phyloP scores from a whole-genome alignment of 2,113 vertebrate genomes.

The Pavo muticus region DNA sequence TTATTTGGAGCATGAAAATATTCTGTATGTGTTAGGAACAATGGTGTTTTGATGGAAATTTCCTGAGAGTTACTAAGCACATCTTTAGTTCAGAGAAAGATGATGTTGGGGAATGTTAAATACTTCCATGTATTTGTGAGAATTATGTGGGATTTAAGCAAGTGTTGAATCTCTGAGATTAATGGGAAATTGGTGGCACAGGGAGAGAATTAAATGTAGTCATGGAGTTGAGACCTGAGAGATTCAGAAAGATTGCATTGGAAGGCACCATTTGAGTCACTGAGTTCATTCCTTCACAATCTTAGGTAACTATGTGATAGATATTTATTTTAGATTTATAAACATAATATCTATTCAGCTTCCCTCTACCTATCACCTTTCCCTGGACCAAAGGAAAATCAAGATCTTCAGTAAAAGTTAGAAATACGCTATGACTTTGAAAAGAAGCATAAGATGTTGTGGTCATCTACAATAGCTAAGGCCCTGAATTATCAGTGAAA shows the following conservation, averaged over 20 bases:
- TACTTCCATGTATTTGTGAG: background rate
- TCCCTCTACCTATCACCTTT: background rate
- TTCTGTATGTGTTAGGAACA: background rate
- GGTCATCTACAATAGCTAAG: background rate
- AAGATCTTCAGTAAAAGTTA: background rate
- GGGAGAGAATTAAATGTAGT: constrained; percentile 6
- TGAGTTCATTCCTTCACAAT: background rate
- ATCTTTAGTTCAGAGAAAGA: constrained; percentile 3
- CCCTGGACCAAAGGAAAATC: background rate
- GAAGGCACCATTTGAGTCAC: background rate
- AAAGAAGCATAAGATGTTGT: background rate
- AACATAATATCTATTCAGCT: background rate
- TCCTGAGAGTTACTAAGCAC: background rate
- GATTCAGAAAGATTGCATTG: background rate
- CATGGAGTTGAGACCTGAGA: background rate
- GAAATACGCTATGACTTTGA: background rate
- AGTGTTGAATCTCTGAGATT: constrained; percentile 29
- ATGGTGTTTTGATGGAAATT: constrained; percentile 15
- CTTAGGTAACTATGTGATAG: background rate
- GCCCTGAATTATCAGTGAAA: background rate
- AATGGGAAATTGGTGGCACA: constrained; percentile 17
- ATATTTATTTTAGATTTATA: constrained; percentile 31
- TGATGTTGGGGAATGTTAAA: constrained; percentile 13
- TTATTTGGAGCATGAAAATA: background rate
- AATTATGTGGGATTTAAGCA: constrained; percentile 35